phyloP scores from a whole-genome alignment of 2,113 vertebrate species.

The Ahaetulla prasina region DNA sequence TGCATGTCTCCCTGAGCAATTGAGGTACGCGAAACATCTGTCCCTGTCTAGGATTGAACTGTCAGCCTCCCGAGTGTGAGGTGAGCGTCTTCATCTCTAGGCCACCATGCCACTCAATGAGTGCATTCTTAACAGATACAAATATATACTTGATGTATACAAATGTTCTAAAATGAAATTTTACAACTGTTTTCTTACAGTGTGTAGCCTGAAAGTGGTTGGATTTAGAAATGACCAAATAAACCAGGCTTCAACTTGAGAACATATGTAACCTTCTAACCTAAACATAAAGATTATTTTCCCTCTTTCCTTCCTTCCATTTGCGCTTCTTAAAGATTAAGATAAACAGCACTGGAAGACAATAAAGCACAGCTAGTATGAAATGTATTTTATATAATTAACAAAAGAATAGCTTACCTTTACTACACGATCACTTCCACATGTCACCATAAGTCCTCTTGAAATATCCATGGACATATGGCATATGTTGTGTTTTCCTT shows the following conservation, averaged over 20 bases:
- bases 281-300: not conserved
- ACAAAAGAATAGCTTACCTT: conserved; percentile 75
- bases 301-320: not conserved
- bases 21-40: not conserved
- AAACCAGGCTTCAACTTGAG: not conserved
- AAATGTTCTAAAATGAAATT: not conserved
- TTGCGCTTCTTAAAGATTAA: not conserved
- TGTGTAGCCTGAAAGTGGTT: not conserved
- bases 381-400: not conserved
- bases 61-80: not conserved
- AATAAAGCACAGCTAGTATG: not conserved
- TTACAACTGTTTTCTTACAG: not conserved
- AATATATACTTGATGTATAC: not conserved
- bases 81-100: not conserved
- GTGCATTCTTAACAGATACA: not conserved
- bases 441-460: conserved; percentile 94
- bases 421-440: conserved; percentile 88
- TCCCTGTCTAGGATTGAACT: not conserved
- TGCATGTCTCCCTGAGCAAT: too few species aligned
- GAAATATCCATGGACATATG: conserved; percentile 94
- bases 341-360: not conserved
- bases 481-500: conserved; percentile 96
- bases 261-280: not conserved
- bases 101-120: not conserved
- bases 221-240: not conserved